A percentile compares a stretch with the other conserved stretches of the same genome.
Evolutionary conservation across 2,113 vertebrate species (phyloP).

Genomic region (western clawed frog (Xenopus tropicalis)): UCB_Xtro_10.0 CM004447.2:71763501-71764000

Average conservation of each 20-base stretch:
- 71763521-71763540: too few relatives aligned
- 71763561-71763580: too few relatives aligned
- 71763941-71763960: constrained; percentile 1
- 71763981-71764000: too few relatives aligned
- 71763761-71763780: constrained; percentile 54
- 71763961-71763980: too few relatives aligned
- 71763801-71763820: constrained; percentile 45
- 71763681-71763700: too few relatives aligned
- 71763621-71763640: too few relatives aligned
- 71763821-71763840: constrained; percentile 54
- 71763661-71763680: too few relatives aligned
- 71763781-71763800: constrained; percentile 59
- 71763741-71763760: constrained; percentile 61
- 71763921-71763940: constrained; percentile 55
- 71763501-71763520: too few relatives aligned
- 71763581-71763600: too few relatives aligned
- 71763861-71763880: constrained; percentile 47
- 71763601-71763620: too few relatives aligned
- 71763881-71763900: constrained; percentile 49
- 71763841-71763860: constrained; percentile 50
- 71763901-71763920: constrained; percentile 60
- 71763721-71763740: constrained; percentile 64
- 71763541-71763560: too few relatives aligned
- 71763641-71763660: too few relatives aligned
- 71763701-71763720: constrained; percentile 18